Conservation (phyloP, 2,888 invertebrate genomes). For the Beris morrisii region DNA sequence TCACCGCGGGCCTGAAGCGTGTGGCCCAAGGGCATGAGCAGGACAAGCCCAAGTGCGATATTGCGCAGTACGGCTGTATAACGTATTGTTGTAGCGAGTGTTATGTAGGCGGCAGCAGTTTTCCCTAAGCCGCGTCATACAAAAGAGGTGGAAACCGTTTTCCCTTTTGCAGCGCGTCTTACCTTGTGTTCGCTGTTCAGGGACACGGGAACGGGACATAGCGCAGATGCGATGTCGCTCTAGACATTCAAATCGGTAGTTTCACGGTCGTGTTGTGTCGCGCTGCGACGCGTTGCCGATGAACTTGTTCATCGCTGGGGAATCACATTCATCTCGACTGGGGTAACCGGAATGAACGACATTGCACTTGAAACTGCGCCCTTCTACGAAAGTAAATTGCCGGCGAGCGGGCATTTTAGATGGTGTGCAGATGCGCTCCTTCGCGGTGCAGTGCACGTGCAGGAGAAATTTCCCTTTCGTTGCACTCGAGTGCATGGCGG, state of each 20-base stretch:
- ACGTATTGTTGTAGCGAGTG: no score
- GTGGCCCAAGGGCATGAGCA: no score
- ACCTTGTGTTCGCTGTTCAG: slow-evolving; percentile 21
- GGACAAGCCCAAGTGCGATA: no score
- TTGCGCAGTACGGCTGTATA: no score
- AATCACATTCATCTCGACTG: background rate
- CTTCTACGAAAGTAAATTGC: background rate
- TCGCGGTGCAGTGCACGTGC: background rate
- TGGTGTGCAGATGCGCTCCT: no score
- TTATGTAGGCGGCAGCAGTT: no score
- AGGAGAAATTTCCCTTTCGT: slow-evolving; percentile 33
- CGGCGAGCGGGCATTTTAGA: background rate
- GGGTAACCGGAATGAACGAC: slow-evolving; percentile 21
- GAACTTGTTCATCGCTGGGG: background rate
- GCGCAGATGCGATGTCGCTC: slow-evolving; percentile 17
- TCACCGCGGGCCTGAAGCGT: no score
- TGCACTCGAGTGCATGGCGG: background rate
- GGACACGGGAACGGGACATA: slow-evolving; percentile 6
- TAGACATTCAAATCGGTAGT: background rate
- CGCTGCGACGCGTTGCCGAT: background rate
- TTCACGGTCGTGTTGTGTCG: slow-evolving; percentile 1
- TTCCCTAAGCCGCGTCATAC: no score
- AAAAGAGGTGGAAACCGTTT: slow-evolving; percentile 20
- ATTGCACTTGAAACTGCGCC: slow-evolving; percentile 31
- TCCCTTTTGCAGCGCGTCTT: slow-evolving; percentile 31